Conservation (phyloP, 2,797 vertebrate genomes). For the Mormyrops attenuatus region DNA sequence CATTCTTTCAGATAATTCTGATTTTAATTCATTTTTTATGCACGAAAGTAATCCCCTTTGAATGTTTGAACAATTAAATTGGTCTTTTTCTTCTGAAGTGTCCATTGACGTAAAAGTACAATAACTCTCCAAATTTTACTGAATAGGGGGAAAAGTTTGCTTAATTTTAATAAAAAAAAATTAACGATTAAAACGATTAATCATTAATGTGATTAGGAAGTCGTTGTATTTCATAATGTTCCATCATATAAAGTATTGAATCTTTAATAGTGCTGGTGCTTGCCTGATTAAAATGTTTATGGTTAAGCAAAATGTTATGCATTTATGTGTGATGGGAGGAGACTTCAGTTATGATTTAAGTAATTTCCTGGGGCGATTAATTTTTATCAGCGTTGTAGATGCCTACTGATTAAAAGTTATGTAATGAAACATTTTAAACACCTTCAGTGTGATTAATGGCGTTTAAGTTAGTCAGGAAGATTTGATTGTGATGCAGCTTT, state of each 20-base stretch:
- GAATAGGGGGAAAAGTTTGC: constrained; percentile 25
- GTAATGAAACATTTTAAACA: neutral
- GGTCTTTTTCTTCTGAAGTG: constrained; percentile 33
- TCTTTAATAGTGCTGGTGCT: neutral
- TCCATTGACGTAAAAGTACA: constrained; percentile 33
- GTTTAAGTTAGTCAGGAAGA: neutral
- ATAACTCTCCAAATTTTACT: constrained; percentile 35
- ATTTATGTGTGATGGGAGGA: neutral
- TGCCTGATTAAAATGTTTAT: neutral
- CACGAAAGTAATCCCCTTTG: constrained; percentile 28
- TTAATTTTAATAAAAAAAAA: constrained; percentile 38
- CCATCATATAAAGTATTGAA: neutral
- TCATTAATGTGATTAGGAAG: constrained; percentile 26
- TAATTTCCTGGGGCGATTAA: neutral
- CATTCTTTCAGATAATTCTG: constrained; percentile 32
- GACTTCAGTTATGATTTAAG: neutral
- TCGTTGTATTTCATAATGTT: neutral
- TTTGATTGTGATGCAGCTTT: neutral
- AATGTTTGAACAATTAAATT: constrained; percentile 26
- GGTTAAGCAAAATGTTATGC: neutral
- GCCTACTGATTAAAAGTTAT: neutral
- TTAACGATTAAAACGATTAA: constrained; percentile 27
- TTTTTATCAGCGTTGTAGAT: neutral
- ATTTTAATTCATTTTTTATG: constrained; percentile 27
- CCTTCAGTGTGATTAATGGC: neutral